Base-by-base conservation (phyloP, 2,797 vertebrate species). In the Myiotriccus ornatus region DNA sequence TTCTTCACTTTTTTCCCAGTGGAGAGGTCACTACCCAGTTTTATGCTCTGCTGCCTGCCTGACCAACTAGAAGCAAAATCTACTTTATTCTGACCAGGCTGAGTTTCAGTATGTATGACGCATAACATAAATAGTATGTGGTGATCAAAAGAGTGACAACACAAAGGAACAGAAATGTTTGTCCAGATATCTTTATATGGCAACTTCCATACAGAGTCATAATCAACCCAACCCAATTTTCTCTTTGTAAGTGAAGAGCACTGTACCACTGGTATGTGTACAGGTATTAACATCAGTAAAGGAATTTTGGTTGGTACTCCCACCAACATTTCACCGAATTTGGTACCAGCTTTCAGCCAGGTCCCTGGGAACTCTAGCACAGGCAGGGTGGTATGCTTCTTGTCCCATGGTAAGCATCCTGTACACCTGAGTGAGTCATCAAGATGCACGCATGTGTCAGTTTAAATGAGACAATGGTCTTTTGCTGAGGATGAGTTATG, bases 381-480 rank as follows among this genome's bases (percentile, higher is more conserved):
- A 53, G 47, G 39, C 32, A 63, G 6, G 8, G 53, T 39, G 21
- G 24, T 19, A 67, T 59, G 55, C 30, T 57, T 60, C 21, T 79
- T 23, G 14, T 49, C 43, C 37, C 30, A 50, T 0, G 1, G n/a
- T 0, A 3, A 84, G 14, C 1, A 2, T 27, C 39, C 55, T 8
- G 5, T 37, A 39, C 11, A 63, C n/a, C 50, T 27, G 23, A 81
- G 20, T 15, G 5, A 70, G 60, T 35, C 34, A 84, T 44, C 32
- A 37, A 64, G 62, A 53, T 22, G 30, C 34, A 35, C 13, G 15
- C 11, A n/a, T n/a, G n/a, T n/a, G n/a, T n/a, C n/a, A n/a, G n/a
- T n/a, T n/a, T n/a, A n/a, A n/a, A n/a, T n/a, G n/a, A n/a, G n/a
- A n/a, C n/a, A n/a, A n/a, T n/a, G n/a, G n/a, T n/a, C n/a, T n/a